Evolutionary conservation across 2,888 invertebrate species (phyloP).

Genomic region (Agonopterix alstromeriana): DNA sequence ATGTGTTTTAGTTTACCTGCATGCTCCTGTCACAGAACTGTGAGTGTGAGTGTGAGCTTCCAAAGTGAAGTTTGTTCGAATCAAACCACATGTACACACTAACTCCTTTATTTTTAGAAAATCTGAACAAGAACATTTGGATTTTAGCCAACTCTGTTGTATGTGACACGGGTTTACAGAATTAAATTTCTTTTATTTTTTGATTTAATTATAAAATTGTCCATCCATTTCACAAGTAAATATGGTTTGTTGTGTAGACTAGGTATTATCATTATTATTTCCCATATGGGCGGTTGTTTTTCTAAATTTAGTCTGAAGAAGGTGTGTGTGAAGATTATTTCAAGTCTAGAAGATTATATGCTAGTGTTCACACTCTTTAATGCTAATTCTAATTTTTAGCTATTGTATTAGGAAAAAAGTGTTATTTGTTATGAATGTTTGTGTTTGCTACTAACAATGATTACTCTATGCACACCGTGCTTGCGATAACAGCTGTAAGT

Average conservation of each 20-base stretch:
- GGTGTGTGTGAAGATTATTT: slow-evolving; percentile 35
- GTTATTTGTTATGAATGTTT: background rate
- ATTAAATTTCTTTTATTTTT: background rate
- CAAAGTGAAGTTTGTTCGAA: slow-evolving; percentile 42
- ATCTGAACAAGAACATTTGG: slow-evolving; percentile 47
- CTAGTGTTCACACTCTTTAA: background rate
- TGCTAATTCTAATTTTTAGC: background rate
- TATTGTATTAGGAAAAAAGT: background rate
- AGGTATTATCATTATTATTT: background rate
- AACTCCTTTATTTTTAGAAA: slow-evolving; percentile 56
- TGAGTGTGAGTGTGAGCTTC: background rate
- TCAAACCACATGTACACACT: slow-evolving; percentile 31
- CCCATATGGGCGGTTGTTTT: slow-evolving; percentile 69
- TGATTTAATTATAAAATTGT: too few relatives aligned
- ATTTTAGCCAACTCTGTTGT: slow-evolving; percentile 45
- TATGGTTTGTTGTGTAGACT: too few relatives aligned
- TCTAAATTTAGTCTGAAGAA: slow-evolving; percentile 64
- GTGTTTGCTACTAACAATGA: too few relatives aligned
- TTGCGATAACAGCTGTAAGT: too few relatives aligned
- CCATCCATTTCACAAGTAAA: too few relatives aligned
- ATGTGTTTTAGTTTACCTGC: too few relatives aligned
- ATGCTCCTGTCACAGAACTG: background rate
- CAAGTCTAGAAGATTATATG: background rate
- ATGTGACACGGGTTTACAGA: slow-evolving; percentile 16
- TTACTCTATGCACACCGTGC: too few relatives aligned